Evolutionary conservation across 2,888 invertebrate genomes (phyloP).

Genomic region (Caenorhabditis sinica): DNA sequence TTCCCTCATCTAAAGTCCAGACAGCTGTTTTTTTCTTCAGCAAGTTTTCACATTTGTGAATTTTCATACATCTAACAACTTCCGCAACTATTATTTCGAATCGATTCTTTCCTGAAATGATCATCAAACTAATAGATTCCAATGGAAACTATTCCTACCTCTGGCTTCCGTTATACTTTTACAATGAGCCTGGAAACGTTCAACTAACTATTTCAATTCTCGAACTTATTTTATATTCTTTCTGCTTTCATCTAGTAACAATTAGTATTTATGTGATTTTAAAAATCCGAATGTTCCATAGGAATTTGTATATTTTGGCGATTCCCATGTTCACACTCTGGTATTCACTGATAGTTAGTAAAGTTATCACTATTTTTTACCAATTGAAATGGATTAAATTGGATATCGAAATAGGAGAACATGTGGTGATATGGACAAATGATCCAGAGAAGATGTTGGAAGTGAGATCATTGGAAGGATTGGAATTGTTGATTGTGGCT

Average conservation of each 20-base stretch:
- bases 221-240: background rate
- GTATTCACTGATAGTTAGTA: conserved; percentile 37
- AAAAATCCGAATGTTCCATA: conserved; percentile 33
- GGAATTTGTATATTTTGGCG: conserved; percentile 39
- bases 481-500: conserved; percentile 13
- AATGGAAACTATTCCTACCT: conserved; percentile 2
- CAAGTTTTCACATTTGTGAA: background rate
- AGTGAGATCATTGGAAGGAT: background rate
- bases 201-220: conserved; percentile 6
- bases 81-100: background rate
- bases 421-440: conserved; percentile 20
- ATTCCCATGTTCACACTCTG: conserved; percentile 24
- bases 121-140: background rate
- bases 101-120: conserved; percentile 6
- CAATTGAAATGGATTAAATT: conserved; percentile 16
- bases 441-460: conserved; percentile 15
- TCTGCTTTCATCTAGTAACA: conserved; percentile 12
- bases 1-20: background rate
- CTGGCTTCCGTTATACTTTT: conserved; percentile 23
- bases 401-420: conserved; percentile 1
- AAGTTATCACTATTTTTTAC: conserved; percentile 40
- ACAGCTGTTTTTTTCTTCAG: background rate
- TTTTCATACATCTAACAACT: background rate
- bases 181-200: background rate
- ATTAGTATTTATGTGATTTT: conserved; percentile 22